A percentile compares a stretch with the other conserved stretches of the same genome.
Evolutionary conservation across 2,797 vertebrate species (phyloP).

Genomic region (Halcyon leucocephala): DNA sequence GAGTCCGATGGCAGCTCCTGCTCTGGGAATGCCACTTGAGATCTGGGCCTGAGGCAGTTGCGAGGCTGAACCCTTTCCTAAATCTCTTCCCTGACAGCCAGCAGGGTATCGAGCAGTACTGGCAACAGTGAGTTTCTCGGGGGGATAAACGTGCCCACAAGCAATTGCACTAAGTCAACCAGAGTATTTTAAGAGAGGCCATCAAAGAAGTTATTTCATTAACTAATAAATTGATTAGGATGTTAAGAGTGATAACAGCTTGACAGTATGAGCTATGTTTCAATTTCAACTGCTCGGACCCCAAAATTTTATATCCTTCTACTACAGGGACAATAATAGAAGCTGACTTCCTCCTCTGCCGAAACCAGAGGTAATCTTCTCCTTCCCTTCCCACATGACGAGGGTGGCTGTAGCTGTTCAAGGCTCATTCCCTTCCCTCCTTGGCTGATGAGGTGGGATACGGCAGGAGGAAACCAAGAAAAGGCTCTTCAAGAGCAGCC

Average conservation of each 20-base stretch:
- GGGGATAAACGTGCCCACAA: accelerated
- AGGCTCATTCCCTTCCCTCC: not conserved
- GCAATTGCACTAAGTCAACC: not conserved
- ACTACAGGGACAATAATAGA: not conserved
- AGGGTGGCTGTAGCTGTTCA: not conserved
- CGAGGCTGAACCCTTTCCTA: not conserved
- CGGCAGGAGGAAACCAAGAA: not conserved
- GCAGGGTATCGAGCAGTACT: not conserved
- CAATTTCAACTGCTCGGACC: not conserved
- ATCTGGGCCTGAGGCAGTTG: not conserved
- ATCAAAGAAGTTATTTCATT: not conserved
- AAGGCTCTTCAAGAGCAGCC: not conserved
- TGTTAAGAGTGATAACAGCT: not conserved
- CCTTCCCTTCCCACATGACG: not conserved
- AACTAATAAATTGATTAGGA: not conserved
- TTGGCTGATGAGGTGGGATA: not conserved
- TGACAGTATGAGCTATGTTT: not conserved
- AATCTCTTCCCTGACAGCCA: not conserved
- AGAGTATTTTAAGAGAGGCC: not conserved
- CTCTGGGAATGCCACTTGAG: not conserved
- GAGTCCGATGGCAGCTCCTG: not conserved
- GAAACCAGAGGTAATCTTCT: not conserved
- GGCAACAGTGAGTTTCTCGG: accelerated
- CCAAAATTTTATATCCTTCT: not conserved
- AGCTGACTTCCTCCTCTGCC: not conserved